A percentile compares a stretch with the other conserved stretches of the same genome.
These are phyloP conservation scores for Lasioglossum baleicum DNA, from an alignment of 1,140 invertebrate species.

Conservation along the genomic window DNA sequence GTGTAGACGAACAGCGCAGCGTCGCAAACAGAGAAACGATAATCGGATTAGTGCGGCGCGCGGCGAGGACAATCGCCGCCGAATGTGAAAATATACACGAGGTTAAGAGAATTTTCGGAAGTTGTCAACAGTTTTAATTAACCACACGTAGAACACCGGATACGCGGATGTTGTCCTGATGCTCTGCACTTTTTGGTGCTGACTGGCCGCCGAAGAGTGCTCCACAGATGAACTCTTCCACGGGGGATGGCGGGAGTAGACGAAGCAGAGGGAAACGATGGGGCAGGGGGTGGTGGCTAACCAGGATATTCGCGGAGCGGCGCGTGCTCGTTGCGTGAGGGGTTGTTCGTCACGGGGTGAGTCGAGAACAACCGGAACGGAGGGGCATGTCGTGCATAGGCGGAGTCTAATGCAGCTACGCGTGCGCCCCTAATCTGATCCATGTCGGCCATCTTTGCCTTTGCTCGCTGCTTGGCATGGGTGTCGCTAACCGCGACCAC, in stretches of 20 bases:
- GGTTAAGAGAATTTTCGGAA: too few relatives aligned
- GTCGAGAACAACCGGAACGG: slow-evolving; percentile 47
- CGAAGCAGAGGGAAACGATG: slow-evolving; percentile 43
- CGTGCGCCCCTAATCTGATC: slow-evolving; percentile 61
- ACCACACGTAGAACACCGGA: slow-evolving; percentile 8
- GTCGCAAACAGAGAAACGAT: not conserved
- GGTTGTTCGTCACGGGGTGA: slow-evolving; percentile 58
- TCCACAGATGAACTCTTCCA: slow-evolving; percentile 70
- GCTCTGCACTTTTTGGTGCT: slow-evolving; percentile 64
- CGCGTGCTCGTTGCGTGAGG: slow-evolving; percentile 61
- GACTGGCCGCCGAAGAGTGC: slow-evolving; percentile 61
- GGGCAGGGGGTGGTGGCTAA: slow-evolving; percentile 54
- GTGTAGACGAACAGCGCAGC: not conserved
- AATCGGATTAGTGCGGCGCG: not conserved
- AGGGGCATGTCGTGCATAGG: slow-evolving; percentile 58
- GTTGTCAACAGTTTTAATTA: not conserved
- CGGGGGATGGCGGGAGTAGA: slow-evolving; percentile 53
- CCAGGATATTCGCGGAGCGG: slow-evolving; percentile 47
- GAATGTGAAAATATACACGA: too few relatives aligned
- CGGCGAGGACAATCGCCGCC: not conserved
- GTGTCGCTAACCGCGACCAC: slow-evolving; percentile 74
- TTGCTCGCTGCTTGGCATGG: slow-evolving; percentile 53
- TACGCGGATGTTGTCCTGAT: slow-evolving; percentile 54
- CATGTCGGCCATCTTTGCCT: slow-evolving; percentile 74
- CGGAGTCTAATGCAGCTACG: slow-evolving; percentile 65